A percentile compares a stretch with the other conserved stretches of the same genome.
Conservation (phyloP, 2,113 vertebrate genomes). For the Dendropsophus ebraccatus region DNA sequence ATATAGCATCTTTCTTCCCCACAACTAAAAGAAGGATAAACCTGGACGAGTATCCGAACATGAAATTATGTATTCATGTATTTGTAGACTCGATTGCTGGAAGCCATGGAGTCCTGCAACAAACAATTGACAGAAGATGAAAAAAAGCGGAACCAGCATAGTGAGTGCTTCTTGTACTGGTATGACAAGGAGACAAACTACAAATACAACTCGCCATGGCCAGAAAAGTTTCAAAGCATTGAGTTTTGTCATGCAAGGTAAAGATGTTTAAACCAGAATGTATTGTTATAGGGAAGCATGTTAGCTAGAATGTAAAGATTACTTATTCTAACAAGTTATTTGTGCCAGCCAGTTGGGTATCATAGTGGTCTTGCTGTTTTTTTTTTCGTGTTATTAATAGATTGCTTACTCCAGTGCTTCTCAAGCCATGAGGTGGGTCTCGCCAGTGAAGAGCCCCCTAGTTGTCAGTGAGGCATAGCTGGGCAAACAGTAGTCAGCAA, state of each 20-base stretch:
- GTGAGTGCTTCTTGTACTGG: slow-evolving; percentile 84
- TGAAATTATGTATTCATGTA: background rate
- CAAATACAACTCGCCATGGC: slow-evolving; percentile 79
- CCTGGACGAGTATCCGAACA: background rate
- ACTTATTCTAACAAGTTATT: too few relatives aligned
- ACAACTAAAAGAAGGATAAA: background rate
- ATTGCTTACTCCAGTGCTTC: too few relatives aligned
- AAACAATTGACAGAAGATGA: slow-evolving; percentile 81
- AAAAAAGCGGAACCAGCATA: slow-evolving; percentile 86
- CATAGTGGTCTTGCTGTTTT: too few relatives aligned
- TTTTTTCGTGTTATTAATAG: too few relatives aligned
- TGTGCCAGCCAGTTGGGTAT: too few relatives aligned
- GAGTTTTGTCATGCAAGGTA: slow-evolving; percentile 84
- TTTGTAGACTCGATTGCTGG: slow-evolving; percentile 82
- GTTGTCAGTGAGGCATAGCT: too few relatives aligned
- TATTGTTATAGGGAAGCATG: too few relatives aligned
- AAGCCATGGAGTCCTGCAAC: slow-evolving; percentile 88
- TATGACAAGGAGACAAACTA: slow-evolving; percentile 79
- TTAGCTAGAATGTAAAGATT: too few relatives aligned
- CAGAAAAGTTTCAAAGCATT: slow-evolving; percentile 85
- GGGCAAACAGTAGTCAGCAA: too few relatives aligned
- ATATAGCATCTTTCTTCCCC: background rate
- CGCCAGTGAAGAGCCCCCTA: too few relatives aligned
- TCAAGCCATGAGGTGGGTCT: too few relatives aligned
- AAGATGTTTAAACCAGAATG: background rate